Evolutionary conservation across 2,888 invertebrate genomes (phyloP).

Genomic region (Netelia melanura): DNA sequence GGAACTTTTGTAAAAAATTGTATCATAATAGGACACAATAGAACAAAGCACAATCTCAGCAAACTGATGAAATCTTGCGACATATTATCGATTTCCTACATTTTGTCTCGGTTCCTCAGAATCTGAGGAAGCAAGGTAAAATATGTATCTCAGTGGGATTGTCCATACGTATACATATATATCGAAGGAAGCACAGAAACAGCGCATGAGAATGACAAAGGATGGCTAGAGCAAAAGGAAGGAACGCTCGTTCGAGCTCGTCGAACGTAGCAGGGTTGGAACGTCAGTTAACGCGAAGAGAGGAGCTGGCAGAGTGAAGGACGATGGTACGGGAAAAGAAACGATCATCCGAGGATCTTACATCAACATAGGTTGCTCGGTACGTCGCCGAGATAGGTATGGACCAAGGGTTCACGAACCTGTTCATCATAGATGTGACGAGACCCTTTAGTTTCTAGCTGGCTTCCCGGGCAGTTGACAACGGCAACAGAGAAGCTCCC

Average conservation of each 20-base stretch:
- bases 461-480: conserved; percentile 36
- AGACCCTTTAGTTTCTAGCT: conserved; percentile 55
- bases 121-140: too few relatives aligned
- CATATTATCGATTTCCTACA: too few relatives aligned
- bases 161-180: too few relatives aligned
- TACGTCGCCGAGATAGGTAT: conserved; percentile 43
- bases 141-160: too few relatives aligned
- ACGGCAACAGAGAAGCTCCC: conserved; percentile 15
- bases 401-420: conserved; percentile 44
- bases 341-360: conserved; percentile 66
- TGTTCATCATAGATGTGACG: conserved; percentile 57
- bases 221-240: conserved; percentile 4
- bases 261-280: conserved; percentile 38
- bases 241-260: conserved; percentile 51
- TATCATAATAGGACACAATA: too few relatives aligned
- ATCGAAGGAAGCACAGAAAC: too few relatives aligned
- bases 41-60: too few relatives aligned
- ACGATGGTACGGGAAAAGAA: conserved; percentile 46
- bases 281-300: conserved; percentile 60
- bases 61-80: too few relatives aligned
- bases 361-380: conserved; percentile 67
- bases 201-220: too few relatives aligned
- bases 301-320: conserved; percentile 23
- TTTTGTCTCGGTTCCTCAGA: too few relatives aligned
- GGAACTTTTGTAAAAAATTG: too few relatives aligned